These are phyloP conservation scores for Synanthedon vespiformis DNA, from an alignment of 2,888 invertebrate genomes.

Conservation along the genomic window DNA sequence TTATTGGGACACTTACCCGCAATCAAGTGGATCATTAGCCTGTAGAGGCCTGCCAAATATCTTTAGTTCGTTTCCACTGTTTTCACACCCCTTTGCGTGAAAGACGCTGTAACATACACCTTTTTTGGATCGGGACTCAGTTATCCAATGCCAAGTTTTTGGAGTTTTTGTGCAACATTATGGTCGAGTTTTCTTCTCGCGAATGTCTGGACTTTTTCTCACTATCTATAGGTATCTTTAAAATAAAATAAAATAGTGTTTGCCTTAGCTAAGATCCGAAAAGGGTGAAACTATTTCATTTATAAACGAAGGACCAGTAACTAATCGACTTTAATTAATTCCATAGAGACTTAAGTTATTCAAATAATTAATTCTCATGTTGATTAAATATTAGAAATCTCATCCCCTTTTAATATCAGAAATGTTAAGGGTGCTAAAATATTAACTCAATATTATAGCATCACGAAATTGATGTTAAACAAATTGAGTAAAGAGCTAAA, in stretches of 20 bases:
- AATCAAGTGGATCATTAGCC: conserved; percentile 69
- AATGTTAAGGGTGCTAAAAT: too few relatives aligned
- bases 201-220: conserved; percentile 7
- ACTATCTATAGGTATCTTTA: not conserved
- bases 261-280: not conserved
- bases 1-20: conserved; percentile 67
- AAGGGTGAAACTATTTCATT: not conserved
- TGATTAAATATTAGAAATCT: conserved; percentile 1
- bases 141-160: conserved; percentile 42
- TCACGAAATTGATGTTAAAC: conserved; percentile 5
- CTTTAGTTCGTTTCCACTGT: conserved; percentile 46
- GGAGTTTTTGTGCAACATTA: conserved; percentile 16
- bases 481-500: conserved; percentile 23
- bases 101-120: conserved; percentile 51
- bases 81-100: conserved; percentile 57
- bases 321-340: conserved; percentile 1
- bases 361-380: conserved; percentile 4
- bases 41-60: conserved; percentile 67
- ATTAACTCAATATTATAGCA: too few relatives aligned
- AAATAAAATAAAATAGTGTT: not conserved
- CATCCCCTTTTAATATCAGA: too few relatives aligned
- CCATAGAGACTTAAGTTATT: too few relatives aligned
- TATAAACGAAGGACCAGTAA: not conserved
- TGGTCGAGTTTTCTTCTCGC: conserved; percentile 14
- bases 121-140: conserved; percentile 41